Conservation (phyloP, 2,888 invertebrate genomes). For the Melitaea athalia region DNA sequence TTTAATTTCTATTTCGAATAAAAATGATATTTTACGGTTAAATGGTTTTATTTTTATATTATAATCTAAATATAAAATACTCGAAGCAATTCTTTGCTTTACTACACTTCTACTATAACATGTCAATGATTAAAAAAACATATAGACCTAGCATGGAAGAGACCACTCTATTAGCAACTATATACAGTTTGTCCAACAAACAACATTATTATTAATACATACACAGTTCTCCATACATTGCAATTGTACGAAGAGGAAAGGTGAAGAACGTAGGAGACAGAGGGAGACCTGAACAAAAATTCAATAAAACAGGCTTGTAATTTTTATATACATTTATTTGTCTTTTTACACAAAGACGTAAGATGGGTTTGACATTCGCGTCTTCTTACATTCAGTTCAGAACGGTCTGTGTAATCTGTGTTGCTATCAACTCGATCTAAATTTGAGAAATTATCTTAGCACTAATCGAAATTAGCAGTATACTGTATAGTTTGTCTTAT, state of each 20-base stretch:
- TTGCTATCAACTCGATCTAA: conserved; percentile 10
- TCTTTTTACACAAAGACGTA: conserved; percentile 44
- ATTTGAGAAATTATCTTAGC: conserved; percentile 19
- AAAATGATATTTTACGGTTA: conserved; percentile 69
- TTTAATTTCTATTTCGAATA: conserved; percentile 61
- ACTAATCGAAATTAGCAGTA: conserved; percentile 9
- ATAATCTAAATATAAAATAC: background rate
- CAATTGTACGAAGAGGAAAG: too few relatives aligned
- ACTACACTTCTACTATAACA: too few relatives aligned
- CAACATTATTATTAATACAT: too few relatives aligned
- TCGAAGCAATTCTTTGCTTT: too few relatives aligned
- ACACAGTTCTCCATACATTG: too few relatives aligned
- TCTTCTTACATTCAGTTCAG: conserved; percentile 18
- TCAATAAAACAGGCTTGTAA: conserved; percentile 13
- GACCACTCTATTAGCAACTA: too few relatives aligned
- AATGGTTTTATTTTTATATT: conserved; percentile 24
- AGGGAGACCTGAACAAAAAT: background rate
- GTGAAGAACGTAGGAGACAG: background rate
- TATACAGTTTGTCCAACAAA: too few relatives aligned
- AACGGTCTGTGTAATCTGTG: conserved; percentile 6
- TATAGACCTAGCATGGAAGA: too few relatives aligned
- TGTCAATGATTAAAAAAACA: too few relatives aligned
- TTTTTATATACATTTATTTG: conserved; percentile 47
- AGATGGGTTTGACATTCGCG: conserved; percentile 33
- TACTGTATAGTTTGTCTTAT: conserved; percentile 15